A percentile compares a stretch with the other conserved stretches of the same genome.
Evolutionary conservation across 2,113 vertebrate species (phyloP).

Genomic region (Lepidothrix coronata): DNA sequence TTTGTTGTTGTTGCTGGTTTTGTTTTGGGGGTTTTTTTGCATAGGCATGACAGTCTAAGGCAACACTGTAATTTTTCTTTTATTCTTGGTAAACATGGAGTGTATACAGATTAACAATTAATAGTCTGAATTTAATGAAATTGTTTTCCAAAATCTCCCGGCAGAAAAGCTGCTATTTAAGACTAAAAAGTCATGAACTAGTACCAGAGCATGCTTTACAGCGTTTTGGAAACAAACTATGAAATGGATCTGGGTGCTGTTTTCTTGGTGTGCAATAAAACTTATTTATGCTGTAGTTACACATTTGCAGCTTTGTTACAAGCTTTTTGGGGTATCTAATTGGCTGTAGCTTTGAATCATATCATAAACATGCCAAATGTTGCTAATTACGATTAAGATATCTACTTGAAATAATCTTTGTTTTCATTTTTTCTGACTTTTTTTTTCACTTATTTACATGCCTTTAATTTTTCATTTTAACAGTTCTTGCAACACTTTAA

Average conservation of each 20-base stretch:
- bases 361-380: slow-evolving; percentile 52
- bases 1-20: not conserved
- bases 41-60: not conserved
- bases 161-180: not conserved
- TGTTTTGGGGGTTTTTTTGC: not conserved
- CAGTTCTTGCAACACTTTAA: slow-evolving; percentile 38
- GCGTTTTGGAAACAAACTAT: not conserved
- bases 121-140: not conserved
- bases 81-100: not conserved
- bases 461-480: slow-evolving; percentile 64
- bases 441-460: slow-evolving; percentile 35
- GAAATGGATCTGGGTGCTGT: slow-evolving; percentile 14
- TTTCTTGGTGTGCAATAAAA: slow-evolving; percentile 58
- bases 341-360: slow-evolving; percentile 56
- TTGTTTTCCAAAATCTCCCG: not conserved
- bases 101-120: not conserved
- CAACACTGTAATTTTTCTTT: not conserved
- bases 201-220: not conserved
- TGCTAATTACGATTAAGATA: slow-evolving; percentile 68
- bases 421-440: slow-evolving; percentile 47
- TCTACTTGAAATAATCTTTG: slow-evolving; percentile 64
- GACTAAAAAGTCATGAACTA: not conserved
- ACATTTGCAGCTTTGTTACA: slow-evolving; percentile 63
- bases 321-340: slow-evolving; percentile 66
- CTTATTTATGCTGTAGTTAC: slow-evolving; percentile 55